These are phyloP conservation scores for Agonopterix heracliana DNA, from an alignment of 2,888 invertebrate species.

Conservation along the genomic window DNA sequence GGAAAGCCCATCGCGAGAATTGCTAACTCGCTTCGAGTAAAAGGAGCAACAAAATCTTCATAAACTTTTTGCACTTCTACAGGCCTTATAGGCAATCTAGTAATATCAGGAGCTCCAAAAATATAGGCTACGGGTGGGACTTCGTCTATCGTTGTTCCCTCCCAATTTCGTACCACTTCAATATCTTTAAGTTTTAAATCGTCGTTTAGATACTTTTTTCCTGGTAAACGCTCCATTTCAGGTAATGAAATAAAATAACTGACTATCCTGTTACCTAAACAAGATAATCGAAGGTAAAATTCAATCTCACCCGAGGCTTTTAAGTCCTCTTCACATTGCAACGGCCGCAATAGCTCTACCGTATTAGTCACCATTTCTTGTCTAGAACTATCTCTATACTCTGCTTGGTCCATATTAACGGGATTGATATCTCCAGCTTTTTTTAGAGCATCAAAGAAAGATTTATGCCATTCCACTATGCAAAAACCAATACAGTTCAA, in stretches of 20 bases:
- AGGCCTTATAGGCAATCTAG: conserved; percentile 50
- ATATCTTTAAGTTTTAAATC: conserved; percentile 61
- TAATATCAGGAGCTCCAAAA: conserved; percentile 63
- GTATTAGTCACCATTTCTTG: conserved; percentile 61
- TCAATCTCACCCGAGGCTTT: conserved; percentile 62
- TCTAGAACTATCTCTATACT: conserved; percentile 50
- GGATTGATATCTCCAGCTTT: conserved; percentile 52
- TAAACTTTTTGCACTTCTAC: conserved; percentile 40
- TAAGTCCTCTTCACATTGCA: conserved; percentile 65
- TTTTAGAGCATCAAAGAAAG: conserved; percentile 52
- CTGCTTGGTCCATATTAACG: conserved; percentile 54
- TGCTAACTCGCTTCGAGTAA: conserved; percentile 51
- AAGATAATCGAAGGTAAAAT: conserved; percentile 52
- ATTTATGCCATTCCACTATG: conserved; percentile 55
- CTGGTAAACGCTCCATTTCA: conserved; percentile 66
- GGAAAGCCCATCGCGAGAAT: conserved; percentile 71
- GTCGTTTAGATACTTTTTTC: conserved; percentile 58
- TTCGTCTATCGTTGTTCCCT: conserved; percentile 55
- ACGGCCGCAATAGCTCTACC: conserved; percentile 43
- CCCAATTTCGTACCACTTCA: conserved; percentile 67
- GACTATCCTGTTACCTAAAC: conserved; percentile 56
- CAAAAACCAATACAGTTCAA: conserved; percentile 60
- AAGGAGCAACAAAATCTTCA: conserved; percentile 63
- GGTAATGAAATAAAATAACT: conserved; percentile 59
- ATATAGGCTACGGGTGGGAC: conserved; percentile 63